Conservation (phyloP, 2,113 vertebrate species). For the Proterorhinus semilunaris region DNA sequence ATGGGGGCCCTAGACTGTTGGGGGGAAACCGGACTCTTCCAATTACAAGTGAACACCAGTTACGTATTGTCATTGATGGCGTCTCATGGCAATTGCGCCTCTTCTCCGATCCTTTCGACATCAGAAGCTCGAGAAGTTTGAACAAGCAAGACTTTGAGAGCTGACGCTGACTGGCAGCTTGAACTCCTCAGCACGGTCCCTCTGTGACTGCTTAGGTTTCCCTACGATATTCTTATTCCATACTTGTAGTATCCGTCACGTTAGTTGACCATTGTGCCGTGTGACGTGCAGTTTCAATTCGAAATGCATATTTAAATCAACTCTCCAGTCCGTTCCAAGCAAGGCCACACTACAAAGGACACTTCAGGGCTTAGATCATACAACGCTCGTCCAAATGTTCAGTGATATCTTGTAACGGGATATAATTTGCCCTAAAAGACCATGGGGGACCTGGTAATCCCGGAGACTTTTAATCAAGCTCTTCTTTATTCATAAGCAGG, state of each 20-base stretch:
- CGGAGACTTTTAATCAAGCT: constrained; percentile 1
- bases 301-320: neutral
- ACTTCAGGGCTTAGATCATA: neutral
- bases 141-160: no score
- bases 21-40: no score
- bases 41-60: no score
- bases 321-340: neutral
- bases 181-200: neutral
- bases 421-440: neutral
- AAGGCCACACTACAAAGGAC: neutral
- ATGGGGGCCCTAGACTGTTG: no score
- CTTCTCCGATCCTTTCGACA: no score
- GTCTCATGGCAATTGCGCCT: no score
- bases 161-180: neutral
- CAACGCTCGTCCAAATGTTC: neutral
- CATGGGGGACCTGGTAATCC: neutral
- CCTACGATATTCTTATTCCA: neutral
- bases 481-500: constrained; percentile 3
- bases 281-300: neutral
- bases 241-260: neutral
- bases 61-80: no score
- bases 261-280: neutral
- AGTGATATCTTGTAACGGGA: neutral
- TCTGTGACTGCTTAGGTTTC: neutral
- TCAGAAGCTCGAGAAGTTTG: neutral